Conservation (phyloP, 2,113 vertebrate genomes). For the Tricholaema leucomelas region DNA sequence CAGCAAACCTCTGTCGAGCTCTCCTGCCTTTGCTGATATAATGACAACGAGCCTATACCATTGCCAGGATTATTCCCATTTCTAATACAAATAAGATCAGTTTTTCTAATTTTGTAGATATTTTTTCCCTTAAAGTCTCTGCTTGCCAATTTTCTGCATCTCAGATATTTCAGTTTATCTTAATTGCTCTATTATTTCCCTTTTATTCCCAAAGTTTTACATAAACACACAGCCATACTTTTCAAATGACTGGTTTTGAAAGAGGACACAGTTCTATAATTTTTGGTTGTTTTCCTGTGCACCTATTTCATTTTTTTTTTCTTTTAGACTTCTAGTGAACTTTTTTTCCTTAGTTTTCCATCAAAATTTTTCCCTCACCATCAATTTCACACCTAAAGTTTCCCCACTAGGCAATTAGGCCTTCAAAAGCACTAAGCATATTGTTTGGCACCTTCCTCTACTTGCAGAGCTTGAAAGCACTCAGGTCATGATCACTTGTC, state of each 20-base stretch:
- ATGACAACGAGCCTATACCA: background rate
- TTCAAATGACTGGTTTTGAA: background rate
- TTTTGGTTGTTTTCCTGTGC: background rate
- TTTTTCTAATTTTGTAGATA: background rate
- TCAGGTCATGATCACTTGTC: background rate
- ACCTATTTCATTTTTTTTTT: background rate
- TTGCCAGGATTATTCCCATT: background rate
- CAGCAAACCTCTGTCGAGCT: background rate
- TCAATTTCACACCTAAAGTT: background rate
- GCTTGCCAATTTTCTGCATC: background rate
- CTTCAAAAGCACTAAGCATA: background rate
- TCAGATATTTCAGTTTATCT: background rate
- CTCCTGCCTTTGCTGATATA: background rate
- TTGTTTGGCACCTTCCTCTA: background rate
- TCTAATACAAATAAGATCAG: background rate
- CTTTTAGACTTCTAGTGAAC: background rate
- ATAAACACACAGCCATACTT: background rate
- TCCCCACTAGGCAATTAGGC: background rate
- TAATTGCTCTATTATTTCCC: background rate
- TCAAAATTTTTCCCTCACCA: background rate
- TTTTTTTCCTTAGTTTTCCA: background rate
- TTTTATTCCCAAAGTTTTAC: background rate
- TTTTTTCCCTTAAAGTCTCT: background rate
- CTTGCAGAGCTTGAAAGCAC: conserved; percentile 3
- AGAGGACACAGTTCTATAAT: background rate